Evolutionary conservation across 1,140 invertebrate species (phyloP).

Genomic region (Dreissena polymorpha): DNA sequence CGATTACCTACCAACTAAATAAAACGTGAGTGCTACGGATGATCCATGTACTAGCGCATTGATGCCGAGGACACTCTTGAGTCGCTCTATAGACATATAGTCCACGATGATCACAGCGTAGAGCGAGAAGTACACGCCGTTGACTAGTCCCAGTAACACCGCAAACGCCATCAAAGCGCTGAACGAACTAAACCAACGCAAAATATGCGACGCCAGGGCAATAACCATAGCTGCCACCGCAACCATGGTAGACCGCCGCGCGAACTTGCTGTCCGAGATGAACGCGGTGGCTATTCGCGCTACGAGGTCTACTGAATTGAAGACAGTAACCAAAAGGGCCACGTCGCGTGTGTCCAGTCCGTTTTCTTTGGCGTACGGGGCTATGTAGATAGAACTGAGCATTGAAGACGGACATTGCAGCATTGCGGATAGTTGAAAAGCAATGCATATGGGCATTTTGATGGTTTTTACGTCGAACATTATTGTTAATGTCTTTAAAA

Average conservation of each 20-base stretch:
- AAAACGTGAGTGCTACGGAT: conserved; percentile 13
- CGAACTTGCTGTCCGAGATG: conserved; percentile 13
- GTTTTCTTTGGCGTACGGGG: conserved; percentile 37
- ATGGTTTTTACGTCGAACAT: conserved; percentile 22
- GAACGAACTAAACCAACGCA: conserved; percentile 17
- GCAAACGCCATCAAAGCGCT: neutral
- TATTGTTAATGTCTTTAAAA: neutral
- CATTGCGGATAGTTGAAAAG: neutral
- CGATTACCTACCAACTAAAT: conserved; percentile 34
- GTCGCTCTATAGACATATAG: conserved; percentile 19
- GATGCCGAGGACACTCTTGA: conserved; percentile 19
- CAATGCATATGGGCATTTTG: conserved; percentile 18
- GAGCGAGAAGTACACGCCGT: conserved; percentile 28
- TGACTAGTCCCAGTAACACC: conserved; percentile 12
- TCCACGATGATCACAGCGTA: conserved; percentile 23
- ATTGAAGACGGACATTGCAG: conserved; percentile 5
- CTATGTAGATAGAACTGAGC: neutral
- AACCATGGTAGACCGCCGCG: conserved; percentile 21
- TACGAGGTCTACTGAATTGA: conserved; percentile 14
- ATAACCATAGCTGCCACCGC: neutral
- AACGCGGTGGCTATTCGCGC: conserved; percentile 11
- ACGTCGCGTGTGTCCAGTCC: neutral
- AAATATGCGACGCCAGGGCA: neutral
- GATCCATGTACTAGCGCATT: conserved; percentile 26
- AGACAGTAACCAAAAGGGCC: conserved; percentile 6